Base-by-base conservation (phyloP, 2,888 invertebrate species). In the Icerya purchasi region DNA sequence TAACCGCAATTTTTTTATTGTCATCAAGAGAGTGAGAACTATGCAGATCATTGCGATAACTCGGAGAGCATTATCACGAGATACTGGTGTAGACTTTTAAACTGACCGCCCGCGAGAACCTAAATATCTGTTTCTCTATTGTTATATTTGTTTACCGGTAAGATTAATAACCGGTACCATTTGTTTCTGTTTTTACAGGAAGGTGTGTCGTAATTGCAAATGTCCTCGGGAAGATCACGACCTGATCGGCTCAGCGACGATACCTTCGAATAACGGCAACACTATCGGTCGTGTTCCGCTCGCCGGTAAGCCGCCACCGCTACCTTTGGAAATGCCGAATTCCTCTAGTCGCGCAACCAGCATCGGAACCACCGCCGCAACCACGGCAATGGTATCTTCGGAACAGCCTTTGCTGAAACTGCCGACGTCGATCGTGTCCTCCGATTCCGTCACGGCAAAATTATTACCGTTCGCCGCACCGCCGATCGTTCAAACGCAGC, bases 121-220 rank as follows among this genome's bases (percentile, higher is more conserved):
- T n/a, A n/a, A n/a, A n/a, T n/a, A n/a, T n/a, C n/a, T n/a, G n/a
- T n/a, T n/a, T n/a, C n/a, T n/a, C n/a, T n/a, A n/a, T n/a, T n/a
- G n/a, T n/a, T n/a, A n/a, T n/a, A n/a, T n/a, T n/a, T n/a, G n/a
- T n/a, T n/a, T n/a, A n/a, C n/a, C n/a, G n/a, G n/a, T n/a, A n/a
- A n/a, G n/a, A n/a, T n/a, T n/a, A n/a, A n/a, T n/a, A n/a, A n/a
- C n/a, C n/a, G n/a, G n/a, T n/a, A n/a, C n/a, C n/a, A n/a, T n/a
- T n/a, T n/a, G n/a, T n/a, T n/a, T n/a, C n/a, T n/a, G n/a, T 66
- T 62, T 53, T 77, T 77, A n/a, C 79, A 86, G 86, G 70, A 84
- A 86, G 67, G 83, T 86, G 70, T 86, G 86, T 75, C 79, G 85
- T 63, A 85, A 85, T 76, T 86, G 86, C 77, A 83, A 84, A 72